Conservation (phyloP, 2,888 invertebrate species). For the Nipponacmea schrenckii region DNA sequence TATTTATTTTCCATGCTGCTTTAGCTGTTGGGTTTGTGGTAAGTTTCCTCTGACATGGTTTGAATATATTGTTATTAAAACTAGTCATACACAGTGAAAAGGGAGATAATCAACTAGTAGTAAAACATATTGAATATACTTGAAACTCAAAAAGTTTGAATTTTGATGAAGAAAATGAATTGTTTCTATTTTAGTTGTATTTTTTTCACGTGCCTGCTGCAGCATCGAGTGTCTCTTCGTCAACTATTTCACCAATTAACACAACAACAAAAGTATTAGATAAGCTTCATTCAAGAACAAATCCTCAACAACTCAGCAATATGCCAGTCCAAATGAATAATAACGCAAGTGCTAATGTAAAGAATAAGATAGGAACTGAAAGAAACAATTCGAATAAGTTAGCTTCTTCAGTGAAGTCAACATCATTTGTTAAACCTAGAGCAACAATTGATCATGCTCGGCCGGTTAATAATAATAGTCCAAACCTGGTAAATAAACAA, state of each 20-base stretch:
- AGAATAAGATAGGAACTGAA: no score
- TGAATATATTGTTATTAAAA: neutral
- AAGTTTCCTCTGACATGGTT: slow-evolving; percentile 23
- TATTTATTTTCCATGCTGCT: slow-evolving; percentile 82
- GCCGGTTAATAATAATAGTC: no score
- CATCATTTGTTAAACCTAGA: no score
- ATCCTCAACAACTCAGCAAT: neutral
- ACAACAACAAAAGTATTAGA: neutral
- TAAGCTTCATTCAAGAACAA: neutral
- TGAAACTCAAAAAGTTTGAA: no score
- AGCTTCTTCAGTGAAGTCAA: no score
- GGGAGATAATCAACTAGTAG: no score
- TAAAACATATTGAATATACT: no score
- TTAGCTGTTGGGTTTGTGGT: slow-evolving; percentile 88
- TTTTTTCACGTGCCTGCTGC: slow-evolving; percentile 53
- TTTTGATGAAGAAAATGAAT: no score
- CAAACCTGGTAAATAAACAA: no score
- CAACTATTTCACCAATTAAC: slow-evolving; percentile 19
- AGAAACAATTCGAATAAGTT: no score
- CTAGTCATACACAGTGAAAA: no score
- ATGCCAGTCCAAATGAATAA: neutral
- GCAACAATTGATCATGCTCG: no score
- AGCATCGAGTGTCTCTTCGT: slow-evolving; percentile 15
- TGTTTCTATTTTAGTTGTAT: slow-evolving; percentile 46
- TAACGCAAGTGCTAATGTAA: neutral